Evolutionary conservation across 2,113 vertebrate genomes (phyloP).

Genomic region (Campylomormyrus tamandua): DNA sequence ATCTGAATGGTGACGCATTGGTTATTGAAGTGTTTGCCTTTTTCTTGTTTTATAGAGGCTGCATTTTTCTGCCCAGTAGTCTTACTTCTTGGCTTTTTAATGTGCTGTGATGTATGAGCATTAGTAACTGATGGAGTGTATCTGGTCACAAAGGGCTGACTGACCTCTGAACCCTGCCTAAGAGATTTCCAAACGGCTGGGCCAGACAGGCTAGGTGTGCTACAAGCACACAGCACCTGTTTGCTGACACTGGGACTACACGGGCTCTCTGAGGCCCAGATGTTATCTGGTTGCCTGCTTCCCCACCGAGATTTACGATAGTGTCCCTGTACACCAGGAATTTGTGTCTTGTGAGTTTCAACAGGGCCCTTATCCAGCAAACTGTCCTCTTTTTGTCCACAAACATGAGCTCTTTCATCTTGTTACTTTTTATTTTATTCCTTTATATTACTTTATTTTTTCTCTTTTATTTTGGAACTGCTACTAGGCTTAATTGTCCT

Average conservation of each 20-base stretch:
- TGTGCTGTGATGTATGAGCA: not conserved
- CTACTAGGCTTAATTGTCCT: not conserved
- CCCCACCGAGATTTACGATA: not conserved
- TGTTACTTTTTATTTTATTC: not conserved
- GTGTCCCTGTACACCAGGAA: not conserved
- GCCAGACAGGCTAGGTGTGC: not conserved
- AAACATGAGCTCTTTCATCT: not conserved
- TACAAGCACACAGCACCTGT: not conserved
- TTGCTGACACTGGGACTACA: not conserved
- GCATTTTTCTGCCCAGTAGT: not conserved
- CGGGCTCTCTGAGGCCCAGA: not conserved
- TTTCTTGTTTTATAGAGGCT: not conserved
- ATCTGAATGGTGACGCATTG: not conserved
- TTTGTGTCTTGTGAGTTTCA: not conserved
- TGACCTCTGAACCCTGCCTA: not conserved
- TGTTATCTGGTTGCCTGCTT: not conserved
- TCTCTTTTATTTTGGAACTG: not conserved
- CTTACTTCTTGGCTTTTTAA: not conserved
- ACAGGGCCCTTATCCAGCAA: not conserved
- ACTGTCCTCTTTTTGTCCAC: not conserved
- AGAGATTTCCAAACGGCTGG: not conserved
- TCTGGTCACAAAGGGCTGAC: not conserved
- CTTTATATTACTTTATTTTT: not conserved
- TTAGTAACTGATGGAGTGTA: not conserved
- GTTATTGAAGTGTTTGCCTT: not conserved